Percentiles rank a stretch among this genome's conserved stretches.
Conservation (phyloP, 2,113 vertebrate genomes). For the Dromiciops gliroides region DNA sequence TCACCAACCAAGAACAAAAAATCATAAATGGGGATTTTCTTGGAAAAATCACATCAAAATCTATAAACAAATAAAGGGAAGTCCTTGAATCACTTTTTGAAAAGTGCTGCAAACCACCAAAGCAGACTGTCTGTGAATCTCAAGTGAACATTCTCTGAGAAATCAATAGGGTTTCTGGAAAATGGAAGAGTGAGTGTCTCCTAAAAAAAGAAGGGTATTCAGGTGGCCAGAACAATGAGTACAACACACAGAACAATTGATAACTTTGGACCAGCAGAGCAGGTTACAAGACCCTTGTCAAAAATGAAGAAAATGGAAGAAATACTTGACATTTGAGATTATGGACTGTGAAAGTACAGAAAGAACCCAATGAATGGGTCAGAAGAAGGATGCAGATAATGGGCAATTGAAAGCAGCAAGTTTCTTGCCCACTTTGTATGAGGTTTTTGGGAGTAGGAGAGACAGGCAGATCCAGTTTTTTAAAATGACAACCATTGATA, state of each 20-base stretch:
- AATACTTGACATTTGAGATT: background rate
- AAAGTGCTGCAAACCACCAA: background rate
- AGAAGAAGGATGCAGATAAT: background rate
- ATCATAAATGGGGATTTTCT: background rate
- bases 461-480: background rate
- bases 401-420: background rate
- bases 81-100: background rate
- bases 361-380: background rate
- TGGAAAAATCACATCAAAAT: background rate
- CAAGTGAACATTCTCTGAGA: background rate
- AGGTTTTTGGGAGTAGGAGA: background rate
- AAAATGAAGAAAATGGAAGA: background rate
- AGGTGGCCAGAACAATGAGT: background rate
- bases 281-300: background rate
- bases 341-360: background rate
- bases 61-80: background rate
- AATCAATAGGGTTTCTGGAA: background rate
- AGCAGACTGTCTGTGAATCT: background rate
- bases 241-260: background rate
- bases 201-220: background rate
- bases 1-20: background rate
- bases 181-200: background rate
- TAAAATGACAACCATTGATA: background rate
- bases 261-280: background rate
- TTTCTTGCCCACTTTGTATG: background rate